These are phyloP conservation scores for Phocoena sinus DNA, from an alignment of 2,113 vertebrate genomes.

Conservation along the genomic window DNA sequence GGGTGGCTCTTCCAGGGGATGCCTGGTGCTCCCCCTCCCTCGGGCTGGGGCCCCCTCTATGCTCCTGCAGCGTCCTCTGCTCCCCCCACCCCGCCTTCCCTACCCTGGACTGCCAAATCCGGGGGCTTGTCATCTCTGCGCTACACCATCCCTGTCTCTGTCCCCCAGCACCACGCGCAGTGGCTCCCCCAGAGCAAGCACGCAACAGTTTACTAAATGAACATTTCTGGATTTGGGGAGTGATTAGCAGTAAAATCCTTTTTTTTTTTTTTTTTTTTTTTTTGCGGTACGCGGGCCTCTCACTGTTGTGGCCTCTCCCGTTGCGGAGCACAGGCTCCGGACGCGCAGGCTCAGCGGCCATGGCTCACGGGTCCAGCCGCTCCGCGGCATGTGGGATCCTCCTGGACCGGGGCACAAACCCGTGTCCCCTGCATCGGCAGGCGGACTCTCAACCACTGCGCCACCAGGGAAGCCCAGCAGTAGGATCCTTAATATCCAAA, in stretches of 20 bases:
- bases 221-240: not conserved
- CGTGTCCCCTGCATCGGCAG: no score
- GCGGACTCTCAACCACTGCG: no score
- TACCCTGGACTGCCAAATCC: not conserved
- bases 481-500: not conserved
- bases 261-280: no score
- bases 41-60: not conserved
- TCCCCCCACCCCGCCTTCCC: not conserved
- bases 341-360: no score
- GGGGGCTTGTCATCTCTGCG: not conserved
- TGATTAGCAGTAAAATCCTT: not conserved
- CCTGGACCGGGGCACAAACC: no score
- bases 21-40: not conserved
- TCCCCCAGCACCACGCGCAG: not conserved
- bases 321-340: no score
- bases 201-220: not conserved
- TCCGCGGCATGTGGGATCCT: no score
- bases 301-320: no score
- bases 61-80: not conserved
- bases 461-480: not conserved
- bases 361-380: no score
- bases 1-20: not conserved
- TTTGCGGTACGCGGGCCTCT: no score
- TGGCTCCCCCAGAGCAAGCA: not conserved
- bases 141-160: not conserved